These are phyloP conservation scores for Prinia subflava DNA, from an alignment of 2,113 vertebrate genomes.

Conservation along the genomic window DNA sequence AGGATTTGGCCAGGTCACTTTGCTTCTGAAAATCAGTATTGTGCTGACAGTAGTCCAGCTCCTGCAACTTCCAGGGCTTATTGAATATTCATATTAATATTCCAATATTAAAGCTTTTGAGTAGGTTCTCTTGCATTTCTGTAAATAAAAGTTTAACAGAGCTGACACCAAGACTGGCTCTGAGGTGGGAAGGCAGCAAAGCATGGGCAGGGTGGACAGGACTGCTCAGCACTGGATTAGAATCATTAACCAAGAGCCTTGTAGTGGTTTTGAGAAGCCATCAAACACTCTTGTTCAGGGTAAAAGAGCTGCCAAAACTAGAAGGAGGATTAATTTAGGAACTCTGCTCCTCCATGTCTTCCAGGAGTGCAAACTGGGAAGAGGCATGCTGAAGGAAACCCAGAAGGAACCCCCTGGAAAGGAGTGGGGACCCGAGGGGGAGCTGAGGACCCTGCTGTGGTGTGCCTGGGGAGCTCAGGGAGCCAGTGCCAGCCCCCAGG, in stretches of 20 bases:
- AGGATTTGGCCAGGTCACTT: not conserved
- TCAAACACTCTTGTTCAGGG: not conserved
- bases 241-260: not conserved
- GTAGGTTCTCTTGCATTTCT: not conserved
- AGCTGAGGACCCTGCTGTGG: not conserved
- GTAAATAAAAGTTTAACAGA: not conserved
- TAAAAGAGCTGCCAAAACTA: not conserved
- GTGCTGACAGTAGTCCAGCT: not conserved
- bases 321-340: not conserved
- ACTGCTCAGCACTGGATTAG: not conserved
- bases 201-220: not conserved
- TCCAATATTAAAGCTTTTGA: not conserved
- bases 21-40: not conserved
- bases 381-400: not conserved
- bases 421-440: not conserved
- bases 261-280: not conserved
- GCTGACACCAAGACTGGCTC: not conserved
- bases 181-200: not conserved
- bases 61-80: not conserved
- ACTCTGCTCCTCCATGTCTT: not conserved
- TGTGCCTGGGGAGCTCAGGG: not conserved
- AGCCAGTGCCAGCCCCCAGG: not conserved
- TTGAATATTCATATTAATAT: not conserved
- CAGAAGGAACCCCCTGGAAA: not conserved
- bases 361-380: not conserved